These are phyloP conservation scores for Sialia sialis DNA, from an alignment of 2,113 vertebrate species.

Conservation along the genomic window DNA sequence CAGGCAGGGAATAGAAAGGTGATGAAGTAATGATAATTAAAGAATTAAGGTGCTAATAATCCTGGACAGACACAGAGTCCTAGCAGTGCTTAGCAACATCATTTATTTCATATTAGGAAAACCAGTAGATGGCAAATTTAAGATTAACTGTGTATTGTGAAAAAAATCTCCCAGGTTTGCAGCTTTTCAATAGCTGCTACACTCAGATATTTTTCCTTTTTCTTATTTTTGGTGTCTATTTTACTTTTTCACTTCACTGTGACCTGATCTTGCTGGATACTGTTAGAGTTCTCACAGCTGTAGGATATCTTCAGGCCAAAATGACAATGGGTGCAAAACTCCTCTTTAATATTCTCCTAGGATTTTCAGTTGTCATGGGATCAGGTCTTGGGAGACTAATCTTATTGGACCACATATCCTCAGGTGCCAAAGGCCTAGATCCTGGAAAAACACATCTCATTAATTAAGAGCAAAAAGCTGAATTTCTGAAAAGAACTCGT, in stretches of 20 bases:
- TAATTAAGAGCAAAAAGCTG: neutral
- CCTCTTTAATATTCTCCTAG: neutral
- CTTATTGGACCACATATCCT: fast-evolving
- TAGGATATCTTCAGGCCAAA: neutral
- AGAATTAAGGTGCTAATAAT: neutral
- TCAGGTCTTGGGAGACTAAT: neutral
- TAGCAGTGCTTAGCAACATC: neutral
- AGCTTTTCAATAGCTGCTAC: neutral
- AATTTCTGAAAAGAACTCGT: neutral
- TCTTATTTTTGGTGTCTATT: neutral
- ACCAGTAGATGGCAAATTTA: neutral
- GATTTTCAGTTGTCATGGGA: neutral
- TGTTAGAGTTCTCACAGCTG: neutral
- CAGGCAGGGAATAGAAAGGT: neutral
- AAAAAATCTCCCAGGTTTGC: neutral
- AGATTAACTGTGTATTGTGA: neutral
- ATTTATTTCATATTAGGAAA: neutral
- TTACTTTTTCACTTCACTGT: neutral
- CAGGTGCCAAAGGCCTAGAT: neutral
- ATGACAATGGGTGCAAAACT: neutral
- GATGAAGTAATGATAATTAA: neutral
- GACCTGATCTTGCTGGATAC: neutral
- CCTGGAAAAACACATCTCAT: neutral
- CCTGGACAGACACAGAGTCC: neutral
- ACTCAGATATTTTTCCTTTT: neutral